phyloP scores from a whole-genome alignment of 2,113 vertebrate species.

The Ancistrus triradiatus region DNA sequence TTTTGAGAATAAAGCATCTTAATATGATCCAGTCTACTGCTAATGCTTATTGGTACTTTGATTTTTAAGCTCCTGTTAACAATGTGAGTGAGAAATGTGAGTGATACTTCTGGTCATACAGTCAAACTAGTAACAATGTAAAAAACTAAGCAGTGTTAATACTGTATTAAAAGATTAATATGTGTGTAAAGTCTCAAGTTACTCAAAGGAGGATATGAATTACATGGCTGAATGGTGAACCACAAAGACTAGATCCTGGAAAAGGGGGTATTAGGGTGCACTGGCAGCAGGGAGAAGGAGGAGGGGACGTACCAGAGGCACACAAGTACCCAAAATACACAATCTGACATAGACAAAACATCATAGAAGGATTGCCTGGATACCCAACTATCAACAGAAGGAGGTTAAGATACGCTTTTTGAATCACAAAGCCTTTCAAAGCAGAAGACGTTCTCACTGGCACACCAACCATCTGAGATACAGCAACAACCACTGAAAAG shows the following conservation, averaged over 20 bases:
- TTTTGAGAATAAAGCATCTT: too few relatives aligned
- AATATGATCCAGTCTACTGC: too few relatives aligned
- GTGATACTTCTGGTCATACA: too few relatives aligned
- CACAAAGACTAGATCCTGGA: slow-evolving; percentile 71
- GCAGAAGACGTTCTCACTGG: background rate
- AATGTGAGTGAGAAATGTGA: too few relatives aligned
- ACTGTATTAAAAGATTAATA: too few relatives aligned
- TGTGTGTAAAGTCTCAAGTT: too few relatives aligned
- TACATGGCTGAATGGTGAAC: slow-evolving; percentile 62
- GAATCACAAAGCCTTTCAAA: background rate
- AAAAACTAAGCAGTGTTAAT: too few relatives aligned
- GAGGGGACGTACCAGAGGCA: slow-evolving; percentile 26
- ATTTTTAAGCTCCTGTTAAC: too few relatives aligned
- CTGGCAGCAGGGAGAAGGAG: background rate
- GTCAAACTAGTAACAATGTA: too few relatives aligned
- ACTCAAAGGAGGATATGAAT: slow-evolving; percentile 66
- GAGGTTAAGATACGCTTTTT: background rate
- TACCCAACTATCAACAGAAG: background rate
- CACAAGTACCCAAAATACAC: slow-evolving; percentile 7
- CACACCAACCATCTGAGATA: background rate
- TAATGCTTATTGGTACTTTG: too few relatives aligned
- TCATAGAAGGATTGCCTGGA: slow-evolving; percentile 11
- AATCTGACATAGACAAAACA: background rate
- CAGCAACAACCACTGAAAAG: background rate
- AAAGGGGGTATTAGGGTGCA: slow-evolving; percentile 11